These are phyloP conservation scores for Beris morrisii DNA, from an alignment of 2,888 invertebrate genomes.

Conservation along the genomic window DNA sequence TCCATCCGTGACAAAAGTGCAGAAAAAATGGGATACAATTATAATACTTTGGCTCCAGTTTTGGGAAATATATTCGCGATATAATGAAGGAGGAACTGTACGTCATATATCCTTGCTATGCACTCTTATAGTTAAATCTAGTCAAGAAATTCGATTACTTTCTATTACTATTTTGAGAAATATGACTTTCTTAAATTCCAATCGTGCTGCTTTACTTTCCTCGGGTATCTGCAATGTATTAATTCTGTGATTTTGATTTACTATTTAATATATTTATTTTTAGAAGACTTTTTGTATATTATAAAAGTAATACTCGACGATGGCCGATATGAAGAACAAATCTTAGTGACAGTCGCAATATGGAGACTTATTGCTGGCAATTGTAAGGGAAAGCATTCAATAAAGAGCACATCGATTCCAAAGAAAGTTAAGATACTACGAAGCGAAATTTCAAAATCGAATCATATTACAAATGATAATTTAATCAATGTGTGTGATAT, in stretches of 20 bases:
- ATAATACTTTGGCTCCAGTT: conserved; percentile 49
- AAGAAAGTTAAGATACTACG: conserved; percentile 44
- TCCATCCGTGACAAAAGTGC: conserved; percentile 45
- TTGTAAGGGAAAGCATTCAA: conserved; percentile 48
- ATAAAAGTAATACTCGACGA: conserved; percentile 28
- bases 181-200: conserved; percentile 50
- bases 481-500: conserved; percentile 45
- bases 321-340: conserved; percentile 47
- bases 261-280: not conserved
- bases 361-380: conserved; percentile 52
- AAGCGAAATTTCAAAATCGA: conserved; percentile 41
- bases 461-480: conserved; percentile 13
- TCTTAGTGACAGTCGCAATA: conserved; percentile 46
- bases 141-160: conserved; percentile 41
- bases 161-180: conserved; percentile 51
- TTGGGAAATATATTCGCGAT: conserved; percentile 53
- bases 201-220: conserved; percentile 47
- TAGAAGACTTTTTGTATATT: conserved; percentile 38
- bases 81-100: conserved; percentile 47
- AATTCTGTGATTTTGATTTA: not conserved
- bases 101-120: conserved; percentile 48
- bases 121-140: conserved; percentile 43
- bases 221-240: conserved; percentile 42
- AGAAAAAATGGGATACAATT: conserved; percentile 46
- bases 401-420: conserved; percentile 49